Base-by-base conservation (phyloP, 2,113 vertebrate genomes). In the Sapajus apella region DNA sequence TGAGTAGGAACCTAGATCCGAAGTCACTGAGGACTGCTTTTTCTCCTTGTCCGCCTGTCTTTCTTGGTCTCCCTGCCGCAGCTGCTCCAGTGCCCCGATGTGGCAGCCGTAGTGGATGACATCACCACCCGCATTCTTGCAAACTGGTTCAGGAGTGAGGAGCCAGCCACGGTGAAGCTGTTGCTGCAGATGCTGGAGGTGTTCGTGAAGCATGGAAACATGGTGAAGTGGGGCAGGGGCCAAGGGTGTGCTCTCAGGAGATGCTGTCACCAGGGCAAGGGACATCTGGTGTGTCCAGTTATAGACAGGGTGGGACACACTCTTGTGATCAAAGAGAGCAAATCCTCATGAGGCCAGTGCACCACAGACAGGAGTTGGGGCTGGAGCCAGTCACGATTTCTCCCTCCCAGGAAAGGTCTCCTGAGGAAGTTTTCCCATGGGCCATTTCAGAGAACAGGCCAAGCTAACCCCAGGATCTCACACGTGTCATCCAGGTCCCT, bases 61-160 rank as follows among this genome's bases (percentile, higher is more conserved):
- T 52, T 30, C 83, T 89, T 0, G 1, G 0, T 37, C 55, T 82
- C 30, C 35, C 25, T 27, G 47, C 1, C 0, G 43, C 91, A 98
- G 97, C 75, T 98, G 92, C 87, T 98, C 5, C 56, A 0, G 66
- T 95, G 79, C 58, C 95, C 75, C 1, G 87, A 93, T 0, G 97
- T 97, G 96, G 96, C 76, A 0, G 56, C 37, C 45, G 2, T 13
- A 0, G 87, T 97, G 84, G 81, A 97, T 5, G 81, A 94, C 2
- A 40, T n/a, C 8, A 0, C 85, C 13, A 52, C 47, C 25, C 43
- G 1, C 50, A 3, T 89, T 6, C 56, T 98, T 56, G 95, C 80
- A 21, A 1, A 1, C 4, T 97, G 95, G 92, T 96, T 98, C 87
- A 87, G 45, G 12, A 4, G 3, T 5, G 64, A 96, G 20, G 87